Conservation (phyloP, 2,888 invertebrate species). For the Papilio protenor region DNA sequence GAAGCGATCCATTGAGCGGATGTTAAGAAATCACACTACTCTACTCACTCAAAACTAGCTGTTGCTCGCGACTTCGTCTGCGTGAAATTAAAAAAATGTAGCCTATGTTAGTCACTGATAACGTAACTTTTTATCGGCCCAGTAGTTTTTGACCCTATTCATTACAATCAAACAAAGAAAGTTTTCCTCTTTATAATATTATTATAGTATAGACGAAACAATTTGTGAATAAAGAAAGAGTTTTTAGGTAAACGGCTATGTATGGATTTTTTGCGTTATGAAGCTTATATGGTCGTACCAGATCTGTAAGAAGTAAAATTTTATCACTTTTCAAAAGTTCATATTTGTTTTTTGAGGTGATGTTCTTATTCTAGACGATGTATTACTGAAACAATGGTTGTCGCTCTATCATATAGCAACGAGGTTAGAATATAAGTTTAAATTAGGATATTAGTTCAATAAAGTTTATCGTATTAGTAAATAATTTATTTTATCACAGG, state of each 20-base stretch:
- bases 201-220: neutral
- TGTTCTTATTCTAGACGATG: neutral
- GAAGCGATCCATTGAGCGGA: neutral
- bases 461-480: neutral
- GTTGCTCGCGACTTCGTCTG: too few relatives aligned
- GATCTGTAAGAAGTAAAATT: neutral
- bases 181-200: too few relatives aligned
- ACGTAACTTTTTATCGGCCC: too few relatives aligned
- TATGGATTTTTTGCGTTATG: too few relatives aligned
- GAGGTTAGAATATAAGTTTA: too few relatives aligned
- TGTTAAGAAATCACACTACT: neutral
- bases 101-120: too few relatives aligned
- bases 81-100: too few relatives aligned
- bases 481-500: conserved; percentile 68
- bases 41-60: too few relatives aligned
- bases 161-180: too few relatives aligned
- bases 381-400: neutral
- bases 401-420: too few relatives aligned
- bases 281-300: too few relatives aligned
- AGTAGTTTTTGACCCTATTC: too few relatives aligned
- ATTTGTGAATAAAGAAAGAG: neutral
- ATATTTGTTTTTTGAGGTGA: neutral
- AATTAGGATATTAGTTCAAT: neutral
- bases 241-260: neutral
- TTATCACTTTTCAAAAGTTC: neutral